Evolutionary conservation across 2,888 invertebrate genomes (phyloP), one percentile per base, ranked within the genome.

Genomic region (Agonopterix alstromeriana): DNA sequence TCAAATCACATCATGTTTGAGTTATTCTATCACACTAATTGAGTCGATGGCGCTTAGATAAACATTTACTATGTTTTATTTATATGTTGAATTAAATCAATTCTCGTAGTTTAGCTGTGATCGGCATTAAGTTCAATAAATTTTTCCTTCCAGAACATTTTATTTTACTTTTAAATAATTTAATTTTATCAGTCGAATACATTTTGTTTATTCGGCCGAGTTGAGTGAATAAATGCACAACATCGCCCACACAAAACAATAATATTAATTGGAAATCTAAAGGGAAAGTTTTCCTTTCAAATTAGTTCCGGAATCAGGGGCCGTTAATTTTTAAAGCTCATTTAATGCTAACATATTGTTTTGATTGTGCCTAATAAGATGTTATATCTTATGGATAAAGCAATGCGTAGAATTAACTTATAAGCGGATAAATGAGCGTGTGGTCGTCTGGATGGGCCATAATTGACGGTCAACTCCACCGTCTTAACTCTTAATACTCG

Each of bases 361-460:
- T 43, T 51, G 43, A 48, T 48, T 45, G 48, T 43, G 27, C 27
- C 14, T 51, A 51, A 51, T 51, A 38, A 43, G 46, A 40, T 45
- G 46, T 48, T 49, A 36, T 41, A 46, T 35, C 42, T 11, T 38
- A 36, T 9, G n/a, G n/a, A 36, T 36, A n/a, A 38, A 38, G 9
- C 10, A 38, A 38, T n/a, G 42, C 42, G 46, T 48, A 48, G 50
- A 45, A 56, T 60, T 60, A 56, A 56, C 54, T 51, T 55, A 53
- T 56, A 60, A 58, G 58, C 52, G 55, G 50, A 51, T 50, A 51
- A 56, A 14, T 54, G 56, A 58, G 53, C 52, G 60, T 52, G 55
- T 55, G 58, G 47, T 60, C 49, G 52, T 54, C 53, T 44, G 49
- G 53, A 53, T 51, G 50, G 55, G 9, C 47, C 41, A 47, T 58